Percentiles rank a stretch among this genome's conserved stretches.
Conservation (phyloP, 2,888 invertebrate species). For the Macrostomum cliftonense region DNA sequence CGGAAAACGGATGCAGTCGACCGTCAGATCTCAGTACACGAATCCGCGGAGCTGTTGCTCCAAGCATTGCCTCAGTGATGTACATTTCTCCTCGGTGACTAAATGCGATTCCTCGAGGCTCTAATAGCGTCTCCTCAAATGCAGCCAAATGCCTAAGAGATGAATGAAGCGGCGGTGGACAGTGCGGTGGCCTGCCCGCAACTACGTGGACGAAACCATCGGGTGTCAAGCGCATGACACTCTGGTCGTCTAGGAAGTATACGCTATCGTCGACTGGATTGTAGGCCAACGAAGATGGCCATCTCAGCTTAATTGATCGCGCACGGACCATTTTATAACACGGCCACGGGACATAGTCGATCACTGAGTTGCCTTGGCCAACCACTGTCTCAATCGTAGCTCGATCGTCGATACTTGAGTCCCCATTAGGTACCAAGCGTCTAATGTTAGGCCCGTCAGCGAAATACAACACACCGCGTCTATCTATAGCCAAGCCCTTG, state of each 20-base stretch:
- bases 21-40: neutral
- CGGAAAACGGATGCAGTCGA: neutral
- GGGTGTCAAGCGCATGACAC: constrained; percentile 46
- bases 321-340: constrained; percentile 48
- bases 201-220: constrained; percentile 81
- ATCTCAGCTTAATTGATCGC: neutral
- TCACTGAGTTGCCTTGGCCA: neutral
- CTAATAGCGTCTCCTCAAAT: neutral
- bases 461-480: constrained; percentile 83
- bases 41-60: neutral
- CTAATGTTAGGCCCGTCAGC: constrained; percentile 91
- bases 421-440: constrained; percentile 48
- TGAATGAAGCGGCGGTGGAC: constrained; percentile 3
- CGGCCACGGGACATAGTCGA: constrained; percentile 70
- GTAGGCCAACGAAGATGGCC: constrained; percentile 2
- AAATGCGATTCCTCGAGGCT: neutral
- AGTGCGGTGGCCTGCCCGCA: constrained; percentile 40
- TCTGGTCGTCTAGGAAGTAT: constrained; percentile 1
- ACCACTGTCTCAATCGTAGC: neutral
- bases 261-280: constrained; percentile 3
- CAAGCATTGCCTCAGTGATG: constrained; percentile 66
- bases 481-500: constrained; percentile 70
- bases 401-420: neutral
- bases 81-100: constrained; percentile 57
- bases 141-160: neutral